Evolutionary conservation across 2,888 invertebrate genomes (phyloP), one percentile per base, ranked within the genome.

Genomic region (Deilephila porcellus): DNA sequence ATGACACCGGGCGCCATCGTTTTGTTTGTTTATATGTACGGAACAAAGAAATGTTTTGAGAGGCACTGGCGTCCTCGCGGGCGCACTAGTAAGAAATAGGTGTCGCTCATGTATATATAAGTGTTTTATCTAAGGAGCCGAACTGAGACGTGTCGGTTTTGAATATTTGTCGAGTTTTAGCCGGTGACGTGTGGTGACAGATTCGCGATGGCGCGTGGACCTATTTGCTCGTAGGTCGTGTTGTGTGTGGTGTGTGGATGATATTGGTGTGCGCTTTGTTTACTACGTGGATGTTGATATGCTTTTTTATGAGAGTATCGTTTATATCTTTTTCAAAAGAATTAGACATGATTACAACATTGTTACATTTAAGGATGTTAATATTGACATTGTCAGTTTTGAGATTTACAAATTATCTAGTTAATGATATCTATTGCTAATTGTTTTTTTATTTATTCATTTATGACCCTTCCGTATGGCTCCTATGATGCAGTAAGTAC

Each of bases 1-100:
- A 87, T 81, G 20, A 93, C 90, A 79, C 90, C 93, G 60, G 93
- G 93, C 37, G 93, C 90, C 93, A 94, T 94, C 80, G 79, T 86
- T 14, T 45, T 64, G 37, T 37, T 67, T 67, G 25, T 67, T 25
- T 67, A 25, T 67, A 71, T 64, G 67, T 56, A 29, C 72, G 63
- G 56, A 59, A 74, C 74, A 73, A 60, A 77, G 74, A 62, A 70
- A 67, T 76, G 76, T 76, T 77, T 75, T 80, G 82, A 82, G 84
- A 87, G 85, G 79, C 87, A 81, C 82, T 79, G 84, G 86, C 86
- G 84, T 78, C 80, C 79, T 77, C 87, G 86, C 86, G 83, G 75
- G 83, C 89, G 84, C 85, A 92, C 93, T 92, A 89, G 85, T 81
- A 82, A 78, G 76, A 76, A 78, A 76, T 83, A 85, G 77, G 83